phyloP scores from a whole-genome alignment of 2,797 vertebrate species.

The Hozukius guyotensis region DNA sequence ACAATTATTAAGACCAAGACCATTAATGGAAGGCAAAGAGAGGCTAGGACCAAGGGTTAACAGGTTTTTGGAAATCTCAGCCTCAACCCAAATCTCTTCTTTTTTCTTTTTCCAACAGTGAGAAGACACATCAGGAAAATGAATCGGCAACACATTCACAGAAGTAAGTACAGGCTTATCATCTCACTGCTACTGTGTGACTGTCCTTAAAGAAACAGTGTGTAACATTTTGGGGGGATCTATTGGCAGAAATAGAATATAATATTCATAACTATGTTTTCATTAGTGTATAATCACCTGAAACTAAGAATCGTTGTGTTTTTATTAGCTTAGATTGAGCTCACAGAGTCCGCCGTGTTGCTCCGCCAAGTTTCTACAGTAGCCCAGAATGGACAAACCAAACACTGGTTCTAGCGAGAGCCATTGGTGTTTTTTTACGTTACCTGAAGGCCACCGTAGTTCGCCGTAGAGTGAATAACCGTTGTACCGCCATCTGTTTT shows the following conservation, averaged over 20 bases:
- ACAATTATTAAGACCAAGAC: background rate
- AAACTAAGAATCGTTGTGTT: background rate
- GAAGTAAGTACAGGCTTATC: background rate
- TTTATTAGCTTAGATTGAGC: background rate
- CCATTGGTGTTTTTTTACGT: too few species aligned
- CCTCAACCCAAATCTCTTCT: background rate
- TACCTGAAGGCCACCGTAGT: too few species aligned
- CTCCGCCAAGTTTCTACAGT: too few species aligned
- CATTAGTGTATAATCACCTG: background rate
- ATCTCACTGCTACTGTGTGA: background rate
- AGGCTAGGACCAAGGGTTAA: background rate
- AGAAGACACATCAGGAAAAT: background rate
- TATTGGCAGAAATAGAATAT: background rate
- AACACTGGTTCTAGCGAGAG: too few species aligned
- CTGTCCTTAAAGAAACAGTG: background rate
- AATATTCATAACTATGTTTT: background rate
- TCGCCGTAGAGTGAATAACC: too few species aligned
- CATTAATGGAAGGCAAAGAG: slow-evolving; percentile 4
- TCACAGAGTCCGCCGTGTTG: too few species aligned
- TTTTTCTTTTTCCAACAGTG: background rate
- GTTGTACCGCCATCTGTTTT: too few species aligned
- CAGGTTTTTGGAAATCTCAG: background rate
- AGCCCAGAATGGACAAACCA: too few species aligned
- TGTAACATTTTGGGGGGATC: background rate
- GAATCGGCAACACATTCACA: background rate